Evolutionary conservation across 2,797 vertebrate genomes (phyloP).

Genomic region (Peromyscus eremicus): DNA sequence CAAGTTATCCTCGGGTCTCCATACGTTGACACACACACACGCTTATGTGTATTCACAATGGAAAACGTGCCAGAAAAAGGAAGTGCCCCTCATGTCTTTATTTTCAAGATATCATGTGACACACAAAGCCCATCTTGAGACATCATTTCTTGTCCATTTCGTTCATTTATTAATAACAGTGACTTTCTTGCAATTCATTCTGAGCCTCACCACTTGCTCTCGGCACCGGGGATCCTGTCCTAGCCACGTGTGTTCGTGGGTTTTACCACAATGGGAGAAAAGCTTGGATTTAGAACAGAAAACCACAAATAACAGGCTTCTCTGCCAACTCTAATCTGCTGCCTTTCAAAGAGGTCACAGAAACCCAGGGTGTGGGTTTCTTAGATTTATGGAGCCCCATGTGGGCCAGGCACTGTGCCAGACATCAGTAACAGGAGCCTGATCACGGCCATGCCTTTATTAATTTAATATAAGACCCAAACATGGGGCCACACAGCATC

Average conservation of each 20-base stretch:
- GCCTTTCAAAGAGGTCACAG: slow-evolving; percentile 43
- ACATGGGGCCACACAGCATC: slow-evolving; percentile 59
- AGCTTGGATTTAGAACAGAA: slow-evolving; percentile 33
- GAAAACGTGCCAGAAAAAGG: not conserved
- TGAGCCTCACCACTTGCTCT: not conserved
- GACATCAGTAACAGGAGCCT: not conserved
- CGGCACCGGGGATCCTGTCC: not conserved
- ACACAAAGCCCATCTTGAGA: not conserved
- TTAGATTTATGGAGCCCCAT: not conserved
- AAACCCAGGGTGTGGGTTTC: slow-evolving; percentile 31
- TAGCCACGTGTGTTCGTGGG: not conserved
- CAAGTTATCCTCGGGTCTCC: not conserved
- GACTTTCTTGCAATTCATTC: slow-evolving; percentile 10
- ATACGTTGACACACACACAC: not conserved
- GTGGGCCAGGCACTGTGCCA: not conserved
- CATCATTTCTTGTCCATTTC: slow-evolving; percentile 14
- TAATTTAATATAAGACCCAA: slow-evolving; percentile 26
- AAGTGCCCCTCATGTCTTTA: not conserved
- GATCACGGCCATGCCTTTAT: not conserved
- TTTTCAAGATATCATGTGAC: slow-evolving; percentile 6
- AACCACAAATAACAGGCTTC: not conserved
- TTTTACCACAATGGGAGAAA: slow-evolving; percentile 38
- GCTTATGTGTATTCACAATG: not conserved
- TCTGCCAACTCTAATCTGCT: not conserved
- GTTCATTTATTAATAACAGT: not conserved